Evolutionary conservation across 2,888 invertebrate genomes (phyloP).

Genomic region (Zaprionus obscuricornis): DNA sequence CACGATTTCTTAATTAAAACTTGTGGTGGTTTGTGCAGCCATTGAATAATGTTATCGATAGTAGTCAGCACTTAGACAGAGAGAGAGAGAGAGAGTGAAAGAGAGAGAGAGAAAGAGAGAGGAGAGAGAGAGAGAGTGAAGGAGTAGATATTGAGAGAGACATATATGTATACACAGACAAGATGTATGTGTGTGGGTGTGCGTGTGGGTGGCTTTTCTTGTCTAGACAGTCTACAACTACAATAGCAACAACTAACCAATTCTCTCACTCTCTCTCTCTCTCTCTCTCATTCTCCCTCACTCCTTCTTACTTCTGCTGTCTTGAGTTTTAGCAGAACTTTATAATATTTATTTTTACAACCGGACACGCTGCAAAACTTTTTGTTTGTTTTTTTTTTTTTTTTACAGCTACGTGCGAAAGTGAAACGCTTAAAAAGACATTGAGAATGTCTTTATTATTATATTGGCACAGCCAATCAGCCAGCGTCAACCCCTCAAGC

Average conservation of each 20-base stretch:
- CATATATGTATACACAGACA: too few species aligned
- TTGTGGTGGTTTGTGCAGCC: too few species aligned
- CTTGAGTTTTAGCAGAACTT: slow-evolving; percentile 38
- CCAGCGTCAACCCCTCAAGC: slow-evolving; percentile 25
- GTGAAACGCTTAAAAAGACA: slow-evolving; percentile 74
- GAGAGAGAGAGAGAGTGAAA: slow-evolving; percentile 4
- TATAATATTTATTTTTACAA: slow-evolving; percentile 74
- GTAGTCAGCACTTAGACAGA: too few species aligned
- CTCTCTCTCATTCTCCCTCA: not conserved
- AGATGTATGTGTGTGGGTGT: slow-evolving; percentile 7
- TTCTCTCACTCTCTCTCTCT: slow-evolving; percentile 1
- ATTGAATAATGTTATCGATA: slow-evolving; percentile 67
- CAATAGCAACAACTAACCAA: not conserved
- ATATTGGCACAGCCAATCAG: slow-evolving; percentile 72
- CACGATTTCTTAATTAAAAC: slow-evolving; percentile 75
- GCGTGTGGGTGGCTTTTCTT: slow-evolving; percentile 34
- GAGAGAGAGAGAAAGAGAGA: too few species aligned
- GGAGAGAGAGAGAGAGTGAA: too few species aligned
- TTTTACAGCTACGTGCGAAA: slow-evolving; percentile 76
- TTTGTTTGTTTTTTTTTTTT: too few species aligned
- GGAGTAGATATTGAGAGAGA: too few species aligned
- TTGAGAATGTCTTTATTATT: slow-evolving; percentile 80
- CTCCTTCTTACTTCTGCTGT: slow-evolving; percentile 1
- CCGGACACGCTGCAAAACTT: slow-evolving; percentile 75
- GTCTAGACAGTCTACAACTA: slow-evolving; percentile 45